Percentiles rank a stretch among this genome's conserved stretches.
Evolutionary conservation across 2,888 invertebrate genomes (phyloP).

Genomic region (Athripsodes cinereus): DNA sequence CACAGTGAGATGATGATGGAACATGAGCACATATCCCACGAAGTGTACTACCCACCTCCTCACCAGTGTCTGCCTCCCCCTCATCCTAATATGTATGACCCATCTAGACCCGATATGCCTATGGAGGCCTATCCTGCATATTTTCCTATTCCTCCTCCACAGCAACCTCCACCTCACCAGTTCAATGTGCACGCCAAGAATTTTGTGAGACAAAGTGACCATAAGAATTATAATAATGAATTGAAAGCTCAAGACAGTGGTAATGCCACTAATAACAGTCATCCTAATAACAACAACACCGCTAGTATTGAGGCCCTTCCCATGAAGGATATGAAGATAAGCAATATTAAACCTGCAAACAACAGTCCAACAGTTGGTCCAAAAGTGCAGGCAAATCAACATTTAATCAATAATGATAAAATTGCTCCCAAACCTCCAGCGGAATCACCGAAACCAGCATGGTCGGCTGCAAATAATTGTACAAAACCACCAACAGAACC

Average conservation of each 20-base stretch:
- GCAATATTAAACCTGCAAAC: conserved; percentile 33
- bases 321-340: conserved; percentile 44
- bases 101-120: conserved; percentile 12
- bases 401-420: conserved; percentile 30
- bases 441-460: conserved; percentile 39
- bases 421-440: conserved; percentile 33
- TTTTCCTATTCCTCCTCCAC: conserved; percentile 38
- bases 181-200: conserved; percentile 50
- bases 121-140: conserved; percentile 31
- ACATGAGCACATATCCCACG: conserved; percentile 38
- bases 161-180: conserved; percentile 40
- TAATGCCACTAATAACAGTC: neutral
- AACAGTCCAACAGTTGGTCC: conserved; percentile 33
- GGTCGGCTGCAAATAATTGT: conserved; percentile 34
- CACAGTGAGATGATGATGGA: conserved; percentile 46
- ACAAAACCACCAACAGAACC: neutral
- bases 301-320: conserved; percentile 36
- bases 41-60: conserved; percentile 44
- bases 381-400: neutral
- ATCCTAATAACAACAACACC: neutral
- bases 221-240: conserved; percentile 13
- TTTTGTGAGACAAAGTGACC: conserved; percentile 41
- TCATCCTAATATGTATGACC: conserved; percentile 33
- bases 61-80: conserved; percentile 44
- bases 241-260: neutral